A percentile compares a stretch with the other conserved stretches of the same genome.
Evolutionary conservation across 2,797 vertebrate genomes (phyloP).

Genomic region (Helarctos malayanus): DNA sequence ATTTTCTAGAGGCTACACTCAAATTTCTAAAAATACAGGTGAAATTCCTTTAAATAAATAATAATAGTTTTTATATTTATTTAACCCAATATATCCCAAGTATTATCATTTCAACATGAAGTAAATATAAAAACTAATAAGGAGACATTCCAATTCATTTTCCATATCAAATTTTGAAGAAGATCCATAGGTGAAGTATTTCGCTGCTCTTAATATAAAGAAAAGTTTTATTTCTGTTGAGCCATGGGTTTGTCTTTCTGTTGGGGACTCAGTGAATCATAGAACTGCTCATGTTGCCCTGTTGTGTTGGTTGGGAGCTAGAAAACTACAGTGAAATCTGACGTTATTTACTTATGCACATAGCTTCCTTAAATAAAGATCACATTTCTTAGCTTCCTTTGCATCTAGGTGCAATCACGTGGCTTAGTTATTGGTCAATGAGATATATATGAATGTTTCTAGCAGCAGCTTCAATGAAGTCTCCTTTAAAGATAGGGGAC

Average conservation of each 20-base stretch:
- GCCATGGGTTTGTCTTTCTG: slow-evolving; percentile 11
- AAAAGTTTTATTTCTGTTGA: slow-evolving; percentile 31
- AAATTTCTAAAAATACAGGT: background rate
- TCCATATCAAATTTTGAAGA: slow-evolving; percentile 24
- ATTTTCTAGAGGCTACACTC: slow-evolving; percentile 29
- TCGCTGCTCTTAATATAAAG: background rate
- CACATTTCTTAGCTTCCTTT: slow-evolving; percentile 40
- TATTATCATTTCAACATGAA: slow-evolving; percentile 32
- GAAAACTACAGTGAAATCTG: slow-evolving; percentile 25
- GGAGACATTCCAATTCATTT: slow-evolving; percentile 11
- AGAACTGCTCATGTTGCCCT: background rate
- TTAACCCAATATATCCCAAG: background rate
- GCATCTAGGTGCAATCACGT: background rate
- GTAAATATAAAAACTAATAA: slow-evolving; percentile 33
- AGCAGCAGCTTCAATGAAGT: slow-evolving; percentile 47
- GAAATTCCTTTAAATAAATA: slow-evolving; percentile 51
- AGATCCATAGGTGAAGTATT: background rate
- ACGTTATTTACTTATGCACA: background rate
- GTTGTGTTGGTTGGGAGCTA: background rate
- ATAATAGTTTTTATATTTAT: background rate
- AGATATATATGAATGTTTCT: slow-evolving; percentile 8
- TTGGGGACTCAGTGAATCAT: background rate
- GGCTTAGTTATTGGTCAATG: slow-evolving; percentile 46
- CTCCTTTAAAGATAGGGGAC: background rate
- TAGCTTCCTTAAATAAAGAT: slow-evolving; percentile 50